Conservation (phyloP, 2,113 vertebrate species). For the Synodontis membranacea region DNA sequence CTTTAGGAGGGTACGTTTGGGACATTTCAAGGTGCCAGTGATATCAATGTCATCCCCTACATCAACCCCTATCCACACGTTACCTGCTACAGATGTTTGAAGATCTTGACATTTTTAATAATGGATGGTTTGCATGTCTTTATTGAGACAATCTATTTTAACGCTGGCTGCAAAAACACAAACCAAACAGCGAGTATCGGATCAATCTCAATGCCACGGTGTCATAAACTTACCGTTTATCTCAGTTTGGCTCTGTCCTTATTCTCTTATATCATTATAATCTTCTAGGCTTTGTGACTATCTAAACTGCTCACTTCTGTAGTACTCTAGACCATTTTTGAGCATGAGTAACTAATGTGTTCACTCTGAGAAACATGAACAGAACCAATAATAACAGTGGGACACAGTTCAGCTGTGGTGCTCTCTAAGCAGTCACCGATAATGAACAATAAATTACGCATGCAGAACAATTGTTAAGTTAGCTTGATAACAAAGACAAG, state of each 20-base stretch:
- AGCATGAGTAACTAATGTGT: not conserved
- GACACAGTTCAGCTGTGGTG: not conserved
- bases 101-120: not conserved
- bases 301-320: not conserved
- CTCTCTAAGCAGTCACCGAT: not conserved
- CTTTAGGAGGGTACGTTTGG: not conserved
- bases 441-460: not conserved
- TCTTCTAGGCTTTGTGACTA: slow-evolving; percentile 1
- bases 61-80: not conserved
- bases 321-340: not conserved
- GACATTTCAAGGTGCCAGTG: not conserved
- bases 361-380: not conserved
- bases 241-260: not conserved
- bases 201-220: not conserved
- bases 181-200: too few species aligned
- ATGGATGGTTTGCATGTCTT: not conserved
- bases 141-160: not conserved
- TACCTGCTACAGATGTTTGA: not conserved
- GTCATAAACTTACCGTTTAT: not conserved
- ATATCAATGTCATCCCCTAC: not conserved
- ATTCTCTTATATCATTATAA: not conserved
- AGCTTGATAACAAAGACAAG: not conserved
- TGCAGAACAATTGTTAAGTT: not conserved
- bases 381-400: not conserved
- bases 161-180: not conserved